phyloP scores from a whole-genome alignment of 2,797 vertebrate genomes.

The Sebastes kiyomatsui region DNA sequence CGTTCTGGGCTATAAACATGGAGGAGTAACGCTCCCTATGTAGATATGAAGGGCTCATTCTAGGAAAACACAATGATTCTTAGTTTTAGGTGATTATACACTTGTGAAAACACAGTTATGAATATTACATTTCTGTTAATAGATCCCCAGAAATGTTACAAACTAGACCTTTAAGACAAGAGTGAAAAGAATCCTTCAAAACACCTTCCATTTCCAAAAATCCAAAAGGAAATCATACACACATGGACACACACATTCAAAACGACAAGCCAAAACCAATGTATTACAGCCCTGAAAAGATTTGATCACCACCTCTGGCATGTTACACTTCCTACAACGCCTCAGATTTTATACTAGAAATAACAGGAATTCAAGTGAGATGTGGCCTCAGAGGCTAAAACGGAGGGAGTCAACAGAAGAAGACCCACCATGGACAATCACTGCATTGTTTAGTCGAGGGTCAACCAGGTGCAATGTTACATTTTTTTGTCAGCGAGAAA shows the following conservation, averaged over 20 bases:
- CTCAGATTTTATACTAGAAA: background rate
- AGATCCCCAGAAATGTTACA: no score
- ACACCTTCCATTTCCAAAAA: background rate
- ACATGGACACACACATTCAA: background rate
- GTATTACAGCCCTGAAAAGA: background rate
- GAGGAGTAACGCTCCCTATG: no score
- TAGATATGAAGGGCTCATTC: no score
- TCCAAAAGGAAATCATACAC: background rate
- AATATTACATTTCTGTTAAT: background rate
- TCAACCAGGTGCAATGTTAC: slow-evolving; percentile 20
- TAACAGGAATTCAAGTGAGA: background rate
- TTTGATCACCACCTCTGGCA: background rate
- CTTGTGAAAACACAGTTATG: background rate
- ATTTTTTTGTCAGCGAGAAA: slow-evolving; percentile 29
- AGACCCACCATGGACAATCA: background rate
- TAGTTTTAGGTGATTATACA: no score
- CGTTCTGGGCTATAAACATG: no score
- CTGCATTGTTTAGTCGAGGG: slow-evolving; percentile 29
- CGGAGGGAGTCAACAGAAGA: background rate
- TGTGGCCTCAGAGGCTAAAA: background rate
- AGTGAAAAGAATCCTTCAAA: background rate
- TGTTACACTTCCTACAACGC: background rate
- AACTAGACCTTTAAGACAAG: background rate
- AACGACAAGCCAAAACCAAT: background rate
- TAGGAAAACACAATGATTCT: no score